These are phyloP conservation scores for Porites cylindrica DNA, from an alignment of 92 coral and sea anemone genomes.

Conservation along the genomic window DNA sequence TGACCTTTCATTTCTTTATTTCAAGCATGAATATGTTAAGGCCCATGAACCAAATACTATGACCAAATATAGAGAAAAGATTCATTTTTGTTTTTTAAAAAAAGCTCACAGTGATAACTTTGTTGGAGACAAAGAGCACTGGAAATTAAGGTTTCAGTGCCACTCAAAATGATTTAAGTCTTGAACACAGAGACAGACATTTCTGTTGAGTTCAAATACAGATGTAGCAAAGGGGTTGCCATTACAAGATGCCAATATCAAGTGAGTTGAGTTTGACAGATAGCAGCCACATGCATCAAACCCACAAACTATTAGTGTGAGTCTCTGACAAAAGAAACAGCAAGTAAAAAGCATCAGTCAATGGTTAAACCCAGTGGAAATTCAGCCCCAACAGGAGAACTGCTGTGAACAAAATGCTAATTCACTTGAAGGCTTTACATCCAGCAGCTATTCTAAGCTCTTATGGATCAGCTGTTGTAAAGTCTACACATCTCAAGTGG, in stretches of 20 bases:
- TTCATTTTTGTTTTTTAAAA: conserved; percentile 5
- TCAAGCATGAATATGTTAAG: conserved; percentile 32
- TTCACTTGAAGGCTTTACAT: not conserved
- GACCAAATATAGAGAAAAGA: conserved; percentile 75
- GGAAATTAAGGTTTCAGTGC: not conserved
- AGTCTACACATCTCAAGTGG: not conserved
- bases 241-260: not conserved
- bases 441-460: conserved; percentile 20
- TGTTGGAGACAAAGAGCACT: not conserved
- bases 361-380: conserved; percentile 2
- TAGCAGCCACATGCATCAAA: not conserved
- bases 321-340: conserved; percentile 7
- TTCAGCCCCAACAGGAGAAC: not conserved
- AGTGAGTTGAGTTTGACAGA: not conserved
- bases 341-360: not conserved
- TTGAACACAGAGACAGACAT: not conserved
- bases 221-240: not conserved
- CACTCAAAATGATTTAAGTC: not conserved
- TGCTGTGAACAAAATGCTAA: conserved; percentile 36
- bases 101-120: conserved; percentile 1
- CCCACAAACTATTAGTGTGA: not conserved
- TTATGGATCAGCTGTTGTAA: not conserved
- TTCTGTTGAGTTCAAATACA: not conserved
- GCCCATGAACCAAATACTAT: conserved; percentile 60
- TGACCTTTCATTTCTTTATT: conserved; percentile 38